Conservation (phyloP, 2,888 invertebrate genomes). For the Synergus itoensis region DNA sequence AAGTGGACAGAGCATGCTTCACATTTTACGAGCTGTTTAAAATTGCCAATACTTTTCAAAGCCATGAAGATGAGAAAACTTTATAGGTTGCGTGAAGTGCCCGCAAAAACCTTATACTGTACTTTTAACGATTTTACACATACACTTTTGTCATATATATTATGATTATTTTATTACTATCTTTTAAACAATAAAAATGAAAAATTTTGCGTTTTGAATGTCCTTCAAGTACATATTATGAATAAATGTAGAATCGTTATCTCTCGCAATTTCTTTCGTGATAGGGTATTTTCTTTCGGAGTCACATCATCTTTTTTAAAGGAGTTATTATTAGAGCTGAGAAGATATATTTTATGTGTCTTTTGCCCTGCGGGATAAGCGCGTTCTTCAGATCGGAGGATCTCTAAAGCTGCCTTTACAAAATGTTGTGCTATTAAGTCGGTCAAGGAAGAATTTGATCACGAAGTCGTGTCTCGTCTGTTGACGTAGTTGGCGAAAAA, state of each 20-base stretch:
- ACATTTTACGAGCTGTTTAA: background rate
- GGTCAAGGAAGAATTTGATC: slow-evolving; percentile 57
- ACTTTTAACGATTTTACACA: background rate
- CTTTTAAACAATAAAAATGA: background rate
- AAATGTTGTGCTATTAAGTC: slow-evolving; percentile 61
- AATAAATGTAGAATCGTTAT: no score
- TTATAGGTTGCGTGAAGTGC: background rate
- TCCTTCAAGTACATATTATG: no score
- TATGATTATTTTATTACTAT: background rate
- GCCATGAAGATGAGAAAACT: background rate
- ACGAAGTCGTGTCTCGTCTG: slow-evolving; percentile 48
- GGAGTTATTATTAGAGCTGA: background rate
- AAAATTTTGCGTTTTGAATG: background rate
- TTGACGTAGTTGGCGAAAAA: slow-evolving; percentile 46
- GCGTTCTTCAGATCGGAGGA: slow-evolving; percentile 46
- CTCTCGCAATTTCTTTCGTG: background rate
- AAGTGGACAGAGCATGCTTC: slow-evolving; percentile 1
- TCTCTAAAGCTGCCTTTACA: slow-evolving; percentile 55
- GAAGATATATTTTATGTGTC: background rate
- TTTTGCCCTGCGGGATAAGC: slow-evolving; percentile 40
- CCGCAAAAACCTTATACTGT: slow-evolving; percentile 1
- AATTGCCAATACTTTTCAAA: slow-evolving; percentile 1
- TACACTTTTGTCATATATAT: background rate
- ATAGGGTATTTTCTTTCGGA: background rate
- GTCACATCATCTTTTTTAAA: background rate